These are phyloP conservation scores for Chrosomus eos DNA, from an alignment of 2,797 vertebrate genomes.

Conservation along the genomic window DNA sequence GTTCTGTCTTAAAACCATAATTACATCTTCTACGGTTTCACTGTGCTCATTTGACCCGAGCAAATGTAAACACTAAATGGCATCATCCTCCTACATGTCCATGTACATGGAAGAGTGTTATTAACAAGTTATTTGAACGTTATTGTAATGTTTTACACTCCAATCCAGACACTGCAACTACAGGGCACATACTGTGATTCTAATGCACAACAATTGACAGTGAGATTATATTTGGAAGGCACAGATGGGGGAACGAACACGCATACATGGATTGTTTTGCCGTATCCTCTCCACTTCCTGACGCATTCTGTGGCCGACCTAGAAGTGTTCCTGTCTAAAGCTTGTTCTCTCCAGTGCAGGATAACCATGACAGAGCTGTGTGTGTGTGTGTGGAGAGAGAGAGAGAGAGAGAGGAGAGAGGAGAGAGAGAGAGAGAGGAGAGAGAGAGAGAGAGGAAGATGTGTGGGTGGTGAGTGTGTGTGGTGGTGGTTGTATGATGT, in stretches of 20 bases:
- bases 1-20: constrained; percentile 62
- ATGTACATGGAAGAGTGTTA: background rate
- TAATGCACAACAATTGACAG: constrained; percentile 66
- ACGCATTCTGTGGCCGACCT: constrained; percentile 66
- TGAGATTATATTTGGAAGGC: constrained; percentile 68
- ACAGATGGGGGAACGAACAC: constrained; percentile 64
- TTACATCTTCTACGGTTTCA: constrained; percentile 62
- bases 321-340: constrained; percentile 68
- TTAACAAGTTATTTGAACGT: constrained; percentile 57
- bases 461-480: too few species aligned
- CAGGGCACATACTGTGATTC: constrained; percentile 58
- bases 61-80: constrained; percentile 68
- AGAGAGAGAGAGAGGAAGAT: too few species aligned
- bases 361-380: constrained; percentile 69
- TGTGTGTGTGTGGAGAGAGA: too few species aligned
- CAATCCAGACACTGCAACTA: constrained; percentile 68
- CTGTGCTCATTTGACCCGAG: constrained; percentile 36
- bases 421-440: too few species aligned
- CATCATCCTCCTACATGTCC: constrained; percentile 61
- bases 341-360: constrained; percentile 63
- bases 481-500: too few species aligned
- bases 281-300: constrained; percentile 67
- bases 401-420: too few species aligned
- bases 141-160: constrained; percentile 63
- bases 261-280: constrained; percentile 73